Conservation (phyloP, 2,888 invertebrate species). For the Nemapogon koenigi region DNA sequence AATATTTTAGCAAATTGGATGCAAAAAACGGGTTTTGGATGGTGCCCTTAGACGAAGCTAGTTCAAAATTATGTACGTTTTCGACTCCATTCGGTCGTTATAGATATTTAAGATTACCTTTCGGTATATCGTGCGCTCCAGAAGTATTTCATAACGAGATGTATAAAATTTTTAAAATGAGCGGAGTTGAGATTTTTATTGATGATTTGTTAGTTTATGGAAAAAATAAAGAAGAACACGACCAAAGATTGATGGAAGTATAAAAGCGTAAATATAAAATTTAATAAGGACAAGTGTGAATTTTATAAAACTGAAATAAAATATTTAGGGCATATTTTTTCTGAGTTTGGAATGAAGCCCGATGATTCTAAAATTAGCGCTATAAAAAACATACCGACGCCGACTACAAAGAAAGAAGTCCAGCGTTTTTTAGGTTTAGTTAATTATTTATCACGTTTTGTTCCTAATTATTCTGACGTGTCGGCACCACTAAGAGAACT, state of each 20-base stretch:
- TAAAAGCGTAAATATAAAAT: too few species aligned
- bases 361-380: too few species aligned
- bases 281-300: too few species aligned
- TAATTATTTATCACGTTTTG: constrained; percentile 12
- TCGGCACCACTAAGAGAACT: constrained; percentile 9
- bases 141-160: constrained; percentile 15
- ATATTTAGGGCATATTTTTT: too few species aligned
- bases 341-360: too few species aligned
- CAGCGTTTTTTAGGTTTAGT: too few species aligned
- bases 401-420: too few species aligned
- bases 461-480: constrained; percentile 9
- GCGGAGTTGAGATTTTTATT: constrained; percentile 11
- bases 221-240: constrained; percentile 12
- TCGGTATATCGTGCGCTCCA: constrained; percentile 5
- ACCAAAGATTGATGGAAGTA: constrained; percentile 11
- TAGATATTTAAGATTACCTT: constrained; percentile 8
- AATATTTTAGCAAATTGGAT: constrained; percentile 13
- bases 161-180: constrained; percentile 13
- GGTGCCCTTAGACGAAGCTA: constrained; percentile 5
- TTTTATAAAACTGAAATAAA: too few species aligned
- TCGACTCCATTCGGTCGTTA: constrained; percentile 7
- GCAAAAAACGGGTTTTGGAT: constrained; percentile 12
- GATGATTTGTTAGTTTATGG: constrained; percentile 12
- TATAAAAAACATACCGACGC: too few species aligned
- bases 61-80: constrained; percentile 8